Evolutionary conservation across 2,797 vertebrate species (phyloP).

Genomic region (Lemur catta): DNA sequence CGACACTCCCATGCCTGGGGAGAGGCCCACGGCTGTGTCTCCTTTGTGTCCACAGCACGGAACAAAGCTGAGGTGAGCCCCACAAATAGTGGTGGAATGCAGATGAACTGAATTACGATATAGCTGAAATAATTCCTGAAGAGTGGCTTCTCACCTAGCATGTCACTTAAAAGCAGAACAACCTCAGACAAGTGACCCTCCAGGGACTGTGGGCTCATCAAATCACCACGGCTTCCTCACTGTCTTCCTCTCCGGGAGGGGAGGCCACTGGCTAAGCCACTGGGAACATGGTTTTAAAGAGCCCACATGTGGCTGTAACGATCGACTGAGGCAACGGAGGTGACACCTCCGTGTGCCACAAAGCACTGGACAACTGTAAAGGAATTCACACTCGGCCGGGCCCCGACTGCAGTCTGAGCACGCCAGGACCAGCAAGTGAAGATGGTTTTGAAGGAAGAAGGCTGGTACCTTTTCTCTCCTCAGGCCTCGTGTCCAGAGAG

Average conservation of each 20-base stretch:
- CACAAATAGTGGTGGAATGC: neutral
- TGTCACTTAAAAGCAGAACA: neutral
- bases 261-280: neutral
- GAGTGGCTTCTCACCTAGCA: neutral
- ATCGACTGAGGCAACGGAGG: accelerated
- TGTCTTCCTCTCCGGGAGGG: neutral
- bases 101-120: neutral
- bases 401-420: neutral
- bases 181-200: neutral
- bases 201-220: accelerated
- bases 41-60: neutral
- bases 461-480: neutral
- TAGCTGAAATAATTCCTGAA: neutral
- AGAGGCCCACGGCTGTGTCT: neutral
- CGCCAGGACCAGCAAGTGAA: neutral
- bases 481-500: neutral
- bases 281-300: accelerated
- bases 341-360: accelerated
- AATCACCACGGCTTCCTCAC: neutral
- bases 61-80: neutral
- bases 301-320: accelerated
- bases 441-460: neutral
- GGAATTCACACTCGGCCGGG: neutral
- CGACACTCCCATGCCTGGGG: accelerated
- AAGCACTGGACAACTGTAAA: accelerated